Evolutionary conservation across 92 coral and sea anemone genomes (phyloP), one percentile per base, ranked within the genome.

Genomic region (Porites divaricata): DNA sequence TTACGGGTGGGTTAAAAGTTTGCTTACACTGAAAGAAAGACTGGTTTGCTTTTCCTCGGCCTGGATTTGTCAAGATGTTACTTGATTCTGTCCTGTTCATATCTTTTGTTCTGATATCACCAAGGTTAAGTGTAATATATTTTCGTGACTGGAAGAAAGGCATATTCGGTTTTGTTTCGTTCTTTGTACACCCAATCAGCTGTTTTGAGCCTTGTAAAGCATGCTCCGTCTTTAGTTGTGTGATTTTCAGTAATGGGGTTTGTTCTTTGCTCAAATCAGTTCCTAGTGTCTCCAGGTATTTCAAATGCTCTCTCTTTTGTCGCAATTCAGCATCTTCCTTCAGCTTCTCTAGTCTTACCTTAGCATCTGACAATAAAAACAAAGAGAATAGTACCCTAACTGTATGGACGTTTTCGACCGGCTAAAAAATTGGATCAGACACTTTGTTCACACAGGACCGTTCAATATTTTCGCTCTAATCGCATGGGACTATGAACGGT

Each of bases 271-370:
- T 54, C 15, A 64, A 22, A 63, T 79, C 78, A 35, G 63, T 72
- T 28, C 71, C 63, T 13, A 54, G 72, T 50, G 56, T 70, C 54
- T 75, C 81, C 50, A 80, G 77, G 79, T 95, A 96, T 9, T 71
- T 83, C 72, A 92, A 87, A 52, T 96, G 99, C 53, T 94, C 92
- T 85, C 92, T 78, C 78, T 93, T 92, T 89, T 96, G 99, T 49
- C 69, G 76, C 70, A 96, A 78, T 78, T 96, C 98, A 48, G 96
- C 98, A 77, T 92, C 92, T 87, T 92, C 92, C 25, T 89, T 90
- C 61, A 87, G 90, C 74, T 86, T 83, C 80, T 95, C 99, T 64
- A 95, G 93, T 83, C 87, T 90, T 24, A 96, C 28, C 56, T 89
- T 90, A 35, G 89, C 85, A 87, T 90, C 99, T 96, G 85, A 15